Percentiles rank a stretch among this genome's conserved stretches.
Conservation (phyloP, 2,888 invertebrate species). For the Pyrrhia umbra region DNA sequence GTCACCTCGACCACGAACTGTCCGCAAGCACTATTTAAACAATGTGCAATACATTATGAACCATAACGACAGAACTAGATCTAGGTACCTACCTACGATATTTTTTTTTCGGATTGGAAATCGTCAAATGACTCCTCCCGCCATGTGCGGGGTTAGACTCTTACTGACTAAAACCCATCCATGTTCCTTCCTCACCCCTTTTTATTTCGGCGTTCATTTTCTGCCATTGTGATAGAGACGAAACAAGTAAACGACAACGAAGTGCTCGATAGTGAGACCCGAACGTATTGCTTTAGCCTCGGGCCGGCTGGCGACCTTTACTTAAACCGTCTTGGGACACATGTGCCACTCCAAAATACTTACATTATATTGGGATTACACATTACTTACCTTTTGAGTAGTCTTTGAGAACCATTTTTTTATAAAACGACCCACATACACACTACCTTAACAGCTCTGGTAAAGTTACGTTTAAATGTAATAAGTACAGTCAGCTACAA, state of each 20-base stretch:
- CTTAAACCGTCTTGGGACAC: constrained; percentile 34
- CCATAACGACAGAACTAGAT: too few relatives aligned
- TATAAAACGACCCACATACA: constrained; percentile 34
- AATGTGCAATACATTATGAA: too few relatives aligned
- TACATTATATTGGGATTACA: constrained; percentile 51
- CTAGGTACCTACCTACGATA: too few relatives aligned
- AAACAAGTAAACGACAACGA: constrained; percentile 26
- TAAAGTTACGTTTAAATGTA: constrained; percentile 17
- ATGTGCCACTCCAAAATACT: constrained; percentile 41
- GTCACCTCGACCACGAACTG: too few relatives aligned
- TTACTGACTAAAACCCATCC: too few relatives aligned
- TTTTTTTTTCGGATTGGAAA: constrained; percentile 18
- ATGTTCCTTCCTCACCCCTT: too few relatives aligned
- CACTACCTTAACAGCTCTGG: constrained; percentile 6
- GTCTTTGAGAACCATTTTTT: constrained; percentile 31
- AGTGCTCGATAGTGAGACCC: background rate
- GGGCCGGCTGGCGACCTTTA: constrained; percentile 18
- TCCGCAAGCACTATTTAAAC: too few relatives aligned
- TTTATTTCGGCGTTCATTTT: too few relatives aligned
- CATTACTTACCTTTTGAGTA: constrained; percentile 48
- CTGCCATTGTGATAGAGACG: constrained; percentile 23
- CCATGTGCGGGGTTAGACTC: too few relatives aligned
- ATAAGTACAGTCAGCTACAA: background rate
- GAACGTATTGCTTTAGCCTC: constrained; percentile 23
- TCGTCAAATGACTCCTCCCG: too few relatives aligned